These are phyloP conservation scores for Neomonachus schauinslandi DNA, from an alignment of 2,113 vertebrate genomes.

Conservation along the genomic window DNA sequence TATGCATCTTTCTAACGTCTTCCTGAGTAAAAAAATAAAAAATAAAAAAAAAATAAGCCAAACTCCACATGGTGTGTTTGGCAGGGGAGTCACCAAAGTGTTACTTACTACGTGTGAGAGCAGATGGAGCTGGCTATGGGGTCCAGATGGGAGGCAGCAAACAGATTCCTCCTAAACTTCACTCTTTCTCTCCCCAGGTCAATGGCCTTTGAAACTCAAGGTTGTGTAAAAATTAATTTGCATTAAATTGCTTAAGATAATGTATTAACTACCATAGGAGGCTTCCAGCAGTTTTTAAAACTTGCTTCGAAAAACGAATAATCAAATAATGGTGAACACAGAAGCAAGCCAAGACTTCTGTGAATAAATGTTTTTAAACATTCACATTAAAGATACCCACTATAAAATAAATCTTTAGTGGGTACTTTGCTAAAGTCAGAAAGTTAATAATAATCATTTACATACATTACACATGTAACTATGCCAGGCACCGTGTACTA, in stretches of 20 bases:
- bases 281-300: conserved; percentile 66
- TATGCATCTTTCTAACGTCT: not conserved
- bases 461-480: not conserved
- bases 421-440: not conserved
- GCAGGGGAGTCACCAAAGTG: not conserved
- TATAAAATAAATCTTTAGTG: not conserved
- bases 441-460: conserved; percentile 14
- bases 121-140: conserved; percentile 47
- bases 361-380: conserved; percentile 40
- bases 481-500: not conserved
- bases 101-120: not conserved
- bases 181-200: conserved; percentile 25
- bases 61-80: not conserved
- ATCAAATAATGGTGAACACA: conserved; percentile 39
- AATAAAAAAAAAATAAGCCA: not conserved
- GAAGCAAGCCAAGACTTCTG: conserved; percentile 34
- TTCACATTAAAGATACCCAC: not conserved
- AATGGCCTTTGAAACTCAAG: conserved; percentile 69
- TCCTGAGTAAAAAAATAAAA: not conserved
- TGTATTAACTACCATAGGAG: conserved; percentile 60
- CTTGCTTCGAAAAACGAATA: conserved; percentile 56
- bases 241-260: conserved; percentile 75
- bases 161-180: not conserved
- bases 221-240: conserved; percentile 75
- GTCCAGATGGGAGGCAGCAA: conserved; percentile 36